phyloP scores from a whole-genome alignment of 2,797 vertebrate species.

The Sebastes minor region DNA sequence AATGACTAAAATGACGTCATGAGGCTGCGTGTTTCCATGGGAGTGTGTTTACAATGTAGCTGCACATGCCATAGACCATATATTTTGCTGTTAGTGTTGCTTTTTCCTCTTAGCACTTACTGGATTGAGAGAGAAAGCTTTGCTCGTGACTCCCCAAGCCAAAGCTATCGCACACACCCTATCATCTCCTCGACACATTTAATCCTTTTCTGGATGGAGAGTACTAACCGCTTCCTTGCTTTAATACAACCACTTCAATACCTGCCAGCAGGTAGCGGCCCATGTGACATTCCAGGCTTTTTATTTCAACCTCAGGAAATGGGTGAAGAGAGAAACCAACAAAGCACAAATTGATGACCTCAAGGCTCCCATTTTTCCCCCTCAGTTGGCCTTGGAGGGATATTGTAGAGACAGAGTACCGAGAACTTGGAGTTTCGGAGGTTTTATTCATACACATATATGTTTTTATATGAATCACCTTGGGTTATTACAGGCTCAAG shows the following conservation, averaged over 20 bases:
- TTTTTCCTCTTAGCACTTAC: conserved; percentile 19
- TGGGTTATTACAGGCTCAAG: background rate
- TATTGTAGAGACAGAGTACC: conserved; percentile 10
- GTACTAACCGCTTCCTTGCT: conserved; percentile 26
- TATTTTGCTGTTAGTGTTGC: conserved; percentile 5
- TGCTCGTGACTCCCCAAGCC: conserved; percentile 19
- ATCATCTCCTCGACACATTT: conserved; percentile 39
- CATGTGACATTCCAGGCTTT: conserved; percentile 27
- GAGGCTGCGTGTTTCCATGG: background rate
- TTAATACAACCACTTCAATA: conserved; percentile 43
- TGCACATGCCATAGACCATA: background rate
- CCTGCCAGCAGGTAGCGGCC: conserved; percentile 17
- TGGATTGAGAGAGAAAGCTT: conserved; percentile 37
- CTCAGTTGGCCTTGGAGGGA: conserved; percentile 7
- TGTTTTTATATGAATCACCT: background rate
- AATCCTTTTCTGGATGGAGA: conserved; percentile 52
- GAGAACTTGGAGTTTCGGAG: background rate
- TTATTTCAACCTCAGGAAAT: conserved; percentile 44
- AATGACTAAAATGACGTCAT: background rate
- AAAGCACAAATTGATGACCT: conserved; percentile 38
- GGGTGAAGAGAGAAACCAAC: conserved; percentile 9
- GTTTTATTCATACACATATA: background rate
- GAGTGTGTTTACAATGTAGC: background rate
- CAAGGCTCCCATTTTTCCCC: conserved; percentile 7
- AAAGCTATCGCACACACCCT: conserved; percentile 38